These are phyloP conservation scores for Agonopterix heracliana DNA, from an alignment of 2,888 invertebrate genomes.

Conservation along the genomic window DNA sequence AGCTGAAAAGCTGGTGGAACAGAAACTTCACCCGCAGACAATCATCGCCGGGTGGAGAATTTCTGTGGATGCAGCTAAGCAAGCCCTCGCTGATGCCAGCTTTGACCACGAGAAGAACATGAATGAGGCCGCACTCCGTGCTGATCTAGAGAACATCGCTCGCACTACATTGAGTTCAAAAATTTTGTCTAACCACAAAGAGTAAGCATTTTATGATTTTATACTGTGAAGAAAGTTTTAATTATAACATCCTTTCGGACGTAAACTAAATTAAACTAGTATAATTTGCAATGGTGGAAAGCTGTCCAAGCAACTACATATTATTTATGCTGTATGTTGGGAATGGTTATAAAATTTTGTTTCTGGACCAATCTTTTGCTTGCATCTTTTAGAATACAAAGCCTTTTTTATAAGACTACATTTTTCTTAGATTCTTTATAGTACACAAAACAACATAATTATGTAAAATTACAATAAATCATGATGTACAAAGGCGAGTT, in stretches of 20 bases:
- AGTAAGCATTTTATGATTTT: slow-evolving; percentile 58
- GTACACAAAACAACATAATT: no score
- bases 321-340: no score
- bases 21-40: slow-evolving; percentile 98
- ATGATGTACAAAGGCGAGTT: no score
- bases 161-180: slow-evolving; percentile 98
- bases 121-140: slow-evolving; percentile 85
- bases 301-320: no score
- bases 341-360: no score
- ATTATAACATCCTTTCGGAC: not conserved
- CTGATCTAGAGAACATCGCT: slow-evolving; percentile 97
- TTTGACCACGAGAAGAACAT: slow-evolving; percentile 84
- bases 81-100: slow-evolving; percentile 86
- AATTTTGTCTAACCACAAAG: slow-evolving; percentile 97
- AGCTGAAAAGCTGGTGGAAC: slow-evolving; percentile 94
- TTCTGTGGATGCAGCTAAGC: slow-evolving; percentile 88
- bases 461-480: no score
- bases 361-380: no score
- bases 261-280: no score
- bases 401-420: no score
- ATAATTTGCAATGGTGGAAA: no score
- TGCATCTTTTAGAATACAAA: no score
- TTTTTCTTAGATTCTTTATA: no score
- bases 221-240: not conserved
- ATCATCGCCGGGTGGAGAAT: slow-evolving; percentile 97